Evolutionary conservation across 2,113 vertebrate genomes (phyloP), one percentile per base, ranked within the genome.

Genomic region (Atherinomorus stipes): DNA sequence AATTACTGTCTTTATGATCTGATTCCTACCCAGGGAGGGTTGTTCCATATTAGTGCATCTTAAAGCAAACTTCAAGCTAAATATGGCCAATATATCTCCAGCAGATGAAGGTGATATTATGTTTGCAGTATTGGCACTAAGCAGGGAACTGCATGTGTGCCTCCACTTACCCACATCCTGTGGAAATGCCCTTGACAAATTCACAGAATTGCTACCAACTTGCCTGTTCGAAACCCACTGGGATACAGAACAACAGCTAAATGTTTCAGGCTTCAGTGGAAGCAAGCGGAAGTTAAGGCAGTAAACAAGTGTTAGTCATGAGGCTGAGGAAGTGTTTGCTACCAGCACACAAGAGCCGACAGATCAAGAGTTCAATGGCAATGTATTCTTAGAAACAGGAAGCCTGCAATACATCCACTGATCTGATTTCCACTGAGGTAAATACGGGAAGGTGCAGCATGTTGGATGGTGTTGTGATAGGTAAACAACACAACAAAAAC

Each of bases 311-410:
- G 72, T 84, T 85, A 76, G 88, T 90, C 76, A 83, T 83, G 77
- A 88, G 67, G 66, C 65, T 1, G 74, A 84, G 88, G 80, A 90
- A 87, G 78, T 80, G 83, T 85, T 90, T 71, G 62, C 71, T 73
- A 71, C 76, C 78, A 62, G 65, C 44, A 75, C 76, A 72, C 73
- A 73, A 74, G 71, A 75, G 71, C 50, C 4, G 42, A 76, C 45
- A 11, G 84, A 76, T 71, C 76, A 85, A 76, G 54, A 86, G 89
- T 88, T 91, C 87, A 92, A 82, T 76, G 76, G 75, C 25, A 10
- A 59, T 64, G 59, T 92, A 93, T 92, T 91, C 88, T 92, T 92
- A 89, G 90, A 90, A 91, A 92, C 87, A 84, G 90, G 88, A 94
- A 91, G 81, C 68, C 64, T 72, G 75, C 45, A 57, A 80, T 73